Evolutionary conservation across 2,888 invertebrate genomes (phyloP), one percentile per base, ranked within the genome.

Genomic region (Urechis unicinctus): DNA sequence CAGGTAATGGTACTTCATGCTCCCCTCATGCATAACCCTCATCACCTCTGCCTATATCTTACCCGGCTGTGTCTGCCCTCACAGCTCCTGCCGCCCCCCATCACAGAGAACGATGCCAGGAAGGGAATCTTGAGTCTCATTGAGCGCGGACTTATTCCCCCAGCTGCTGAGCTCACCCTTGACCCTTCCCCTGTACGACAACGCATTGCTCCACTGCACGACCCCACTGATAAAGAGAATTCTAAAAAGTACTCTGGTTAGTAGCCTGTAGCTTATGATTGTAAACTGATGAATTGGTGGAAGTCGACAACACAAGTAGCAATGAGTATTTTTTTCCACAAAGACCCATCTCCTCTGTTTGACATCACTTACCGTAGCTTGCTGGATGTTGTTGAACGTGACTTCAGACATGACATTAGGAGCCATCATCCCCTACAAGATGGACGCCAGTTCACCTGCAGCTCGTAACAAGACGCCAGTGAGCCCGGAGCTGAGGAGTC

Each of bases 101-200:
- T 77, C 52, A 65, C 67, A 28, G 77, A 76, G 53, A 68, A 70
- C 3, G 78, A 78, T 68, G 75, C 78, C 6, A 66, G 66, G 53
- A 70, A 68, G 51, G 78, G 78, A 6, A 75, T 78, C 25, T 64
- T 78, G 17, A 75, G 72, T 62, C 61, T 78, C 52, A 62, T 77
- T 6, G 71, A 78, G 63, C 60, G 78, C 47, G 77, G 77, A 3
- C 62, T 78, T n/a, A 77, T 78, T 42, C 78, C 78, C 1, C 72
- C 73, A 1, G 72, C 74, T 22, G 74, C 77, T 9, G 70, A 76
- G 57, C 60, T 78, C 30, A 73, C 74, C 36, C 68, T 78, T 52
- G 75, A 77, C 52, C 78, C 77, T 21, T 72, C 75, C 25, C 77
- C 78, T 25, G 72, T 78, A 17, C 63, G 63, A 43, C 70, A 75